Conservation (phyloP, 2,888 invertebrate genomes). For the Ichneumoninae sp. region DNA sequence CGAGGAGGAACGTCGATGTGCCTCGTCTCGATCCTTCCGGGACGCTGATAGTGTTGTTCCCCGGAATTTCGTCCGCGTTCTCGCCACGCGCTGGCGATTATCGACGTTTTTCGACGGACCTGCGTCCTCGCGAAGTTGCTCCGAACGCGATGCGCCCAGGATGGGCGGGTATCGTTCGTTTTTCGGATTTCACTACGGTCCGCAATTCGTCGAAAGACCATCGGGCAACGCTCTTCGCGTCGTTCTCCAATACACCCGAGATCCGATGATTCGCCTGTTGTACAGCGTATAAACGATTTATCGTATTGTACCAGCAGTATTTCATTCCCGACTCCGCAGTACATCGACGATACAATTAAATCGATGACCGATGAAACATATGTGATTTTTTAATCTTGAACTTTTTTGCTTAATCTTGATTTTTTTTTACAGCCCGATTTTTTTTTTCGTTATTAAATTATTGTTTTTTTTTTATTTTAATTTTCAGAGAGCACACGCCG, state of each 20-base stretch:
- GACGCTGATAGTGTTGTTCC: slow-evolving; percentile 60
- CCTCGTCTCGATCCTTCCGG: slow-evolving; percentile 63
- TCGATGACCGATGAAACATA: too few relatives aligned
- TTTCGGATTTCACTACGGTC: slow-evolving; percentile 44
- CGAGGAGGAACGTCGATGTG: slow-evolving; percentile 53
- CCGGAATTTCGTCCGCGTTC: slow-evolving; percentile 62
- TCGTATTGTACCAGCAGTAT: background rate
- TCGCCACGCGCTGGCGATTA: slow-evolving; percentile 77
- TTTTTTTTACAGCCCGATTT: too few relatives aligned
- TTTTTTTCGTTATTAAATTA: too few relatives aligned
- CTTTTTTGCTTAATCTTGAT: too few relatives aligned
- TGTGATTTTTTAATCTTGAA: too few relatives aligned
- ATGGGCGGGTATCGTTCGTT: slow-evolving; percentile 51
- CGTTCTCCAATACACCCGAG: too few relatives aligned
- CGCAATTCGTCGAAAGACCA: background rate
- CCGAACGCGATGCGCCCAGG: slow-evolving; percentile 59
- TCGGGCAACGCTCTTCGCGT: background rate
- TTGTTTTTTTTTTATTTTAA: too few relatives aligned
- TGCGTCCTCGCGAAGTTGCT: slow-evolving; percentile 80
- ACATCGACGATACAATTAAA: slow-evolving; percentile 4
- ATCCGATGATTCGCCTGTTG: too few relatives aligned
- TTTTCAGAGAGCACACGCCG: too few relatives aligned
- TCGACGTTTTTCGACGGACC: slow-evolving; percentile 80
- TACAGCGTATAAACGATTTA: too few relatives aligned
- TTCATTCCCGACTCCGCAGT: background rate